Base-by-base conservation (phyloP, 2,113 vertebrate species). In the Neodontobutis hainanensis region DNA sequence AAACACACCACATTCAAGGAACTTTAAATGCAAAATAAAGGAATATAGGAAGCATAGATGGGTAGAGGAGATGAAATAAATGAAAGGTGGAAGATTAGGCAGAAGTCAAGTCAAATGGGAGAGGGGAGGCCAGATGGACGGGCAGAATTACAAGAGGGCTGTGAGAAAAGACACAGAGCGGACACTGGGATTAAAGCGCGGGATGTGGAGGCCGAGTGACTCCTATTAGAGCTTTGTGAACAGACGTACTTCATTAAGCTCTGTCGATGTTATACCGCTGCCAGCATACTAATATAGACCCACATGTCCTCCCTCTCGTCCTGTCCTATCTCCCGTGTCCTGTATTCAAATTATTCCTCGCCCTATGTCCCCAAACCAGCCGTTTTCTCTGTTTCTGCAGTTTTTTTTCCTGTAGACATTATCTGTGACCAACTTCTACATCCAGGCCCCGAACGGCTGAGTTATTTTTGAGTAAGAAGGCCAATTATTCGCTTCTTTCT, bases 161-260 rank as follows among this genome's bases (percentile, higher is more conserved):
- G 72, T 1, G 47, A 50, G 57, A 52, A 44, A 36, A 61, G 35
- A 66, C 55, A 57, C 11, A 60, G 32, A 34, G 44, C 35, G 48
- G 68, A 78, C 61, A 59, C 66, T n/a, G 0, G 66, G 66, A 71
- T 81, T 60, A 73, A 69, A 84, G 61, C 42, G 3, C 74, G 51
- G 48, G 68, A 66, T 12, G 55, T 51, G 59, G 53, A 77, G 72
- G 61, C 53, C 19, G 56, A 73, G 74, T 4, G 11, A 70, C 45
- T 8, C 34, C 72, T 43, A 70, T 80, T 67, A 70, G 53, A 61
- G 80, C 68, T 65, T 45, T 73, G 80, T 69, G 69, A 86, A 68
- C 76, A 73, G 68, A 70, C 63, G 60, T 58, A 67, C 67, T 84
- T 84, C 79, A 82, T 84, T 73, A 80, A 77, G 46, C 61, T 44